Conservation (phyloP, 2,113 vertebrate species). For the Caretta caretta region DNA sequence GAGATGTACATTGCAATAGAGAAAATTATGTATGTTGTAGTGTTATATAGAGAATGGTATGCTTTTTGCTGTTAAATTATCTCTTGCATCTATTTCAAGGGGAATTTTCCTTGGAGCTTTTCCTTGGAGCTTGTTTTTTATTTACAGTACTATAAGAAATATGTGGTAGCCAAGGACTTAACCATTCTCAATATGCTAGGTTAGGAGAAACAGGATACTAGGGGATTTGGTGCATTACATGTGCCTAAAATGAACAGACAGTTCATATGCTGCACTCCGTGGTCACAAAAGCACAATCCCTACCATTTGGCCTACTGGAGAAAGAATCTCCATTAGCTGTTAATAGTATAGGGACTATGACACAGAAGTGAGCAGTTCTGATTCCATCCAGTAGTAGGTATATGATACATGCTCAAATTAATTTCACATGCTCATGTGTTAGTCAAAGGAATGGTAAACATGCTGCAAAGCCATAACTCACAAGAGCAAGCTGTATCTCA, state of each 20-base stretch:
- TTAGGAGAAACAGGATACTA: not conserved
- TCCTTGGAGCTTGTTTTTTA: not conserved
- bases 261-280: not conserved
- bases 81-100: not conserved
- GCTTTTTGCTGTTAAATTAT: not conserved
- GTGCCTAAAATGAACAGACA: not conserved
- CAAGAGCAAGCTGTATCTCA: not conserved
- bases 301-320: not conserved
- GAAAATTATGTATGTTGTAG: not conserved
- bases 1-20: not conserved
- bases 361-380: not conserved
- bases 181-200: not conserved
- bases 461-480: not conserved
- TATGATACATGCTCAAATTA: not conserved
- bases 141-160: not conserved
- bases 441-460: not conserved
- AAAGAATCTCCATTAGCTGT: not conserved
- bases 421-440: not conserved
- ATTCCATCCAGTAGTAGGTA: not conserved
- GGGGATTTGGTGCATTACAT: not conserved
- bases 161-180: not conserved
- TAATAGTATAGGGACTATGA: too few relatives aligned
- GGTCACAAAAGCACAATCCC: not conserved
- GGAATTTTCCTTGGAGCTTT: not conserved
- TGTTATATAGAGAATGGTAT: not conserved